These are phyloP conservation scores for Dendrophyllia cribrosa DNA, from an alignment of 64 coral and sea anemone genomes.

Conservation along the genomic window DNA sequence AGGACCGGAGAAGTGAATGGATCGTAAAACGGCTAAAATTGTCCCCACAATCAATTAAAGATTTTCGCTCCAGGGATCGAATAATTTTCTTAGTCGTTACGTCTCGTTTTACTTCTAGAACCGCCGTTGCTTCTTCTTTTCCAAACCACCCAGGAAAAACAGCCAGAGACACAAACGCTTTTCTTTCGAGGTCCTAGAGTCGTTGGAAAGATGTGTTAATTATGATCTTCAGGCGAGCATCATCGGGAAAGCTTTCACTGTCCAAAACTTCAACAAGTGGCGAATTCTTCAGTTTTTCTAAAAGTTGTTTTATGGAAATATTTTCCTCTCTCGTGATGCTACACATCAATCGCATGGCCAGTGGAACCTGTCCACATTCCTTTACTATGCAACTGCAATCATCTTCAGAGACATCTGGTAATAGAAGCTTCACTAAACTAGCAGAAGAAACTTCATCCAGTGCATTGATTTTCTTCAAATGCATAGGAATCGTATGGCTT, in stretches of 20 bases:
- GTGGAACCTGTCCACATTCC: neutral
- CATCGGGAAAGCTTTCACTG: neutral
- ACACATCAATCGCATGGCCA: slow-evolving; percentile 15
- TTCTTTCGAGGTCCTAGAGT: neutral
- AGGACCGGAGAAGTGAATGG: slow-evolving; percentile 1
- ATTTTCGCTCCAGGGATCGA: neutral
- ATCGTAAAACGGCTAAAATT: neutral
- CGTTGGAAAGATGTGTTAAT: slow-evolving; percentile 8
- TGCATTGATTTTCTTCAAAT: neutral
- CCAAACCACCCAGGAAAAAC: neutral
- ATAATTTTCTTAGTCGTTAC: neutral
- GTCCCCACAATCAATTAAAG: neutral
- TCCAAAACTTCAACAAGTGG: neutral
- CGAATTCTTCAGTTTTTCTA: neutral
- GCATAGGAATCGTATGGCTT: neutral
- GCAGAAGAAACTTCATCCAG: neutral
- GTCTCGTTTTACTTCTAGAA: neutral
- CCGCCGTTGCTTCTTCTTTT: neutral
- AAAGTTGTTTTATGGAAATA: neutral
- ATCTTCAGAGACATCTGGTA: neutral
- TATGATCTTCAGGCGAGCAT: neutral
- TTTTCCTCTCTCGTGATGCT: neutral
- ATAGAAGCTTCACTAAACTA: neutral
- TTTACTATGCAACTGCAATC: neutral
- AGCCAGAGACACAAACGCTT: neutral